These are phyloP conservation scores for Cynopterus brachyotis DNA, from an alignment of 2,113 vertebrate genomes.

Conservation along the genomic window DNA sequence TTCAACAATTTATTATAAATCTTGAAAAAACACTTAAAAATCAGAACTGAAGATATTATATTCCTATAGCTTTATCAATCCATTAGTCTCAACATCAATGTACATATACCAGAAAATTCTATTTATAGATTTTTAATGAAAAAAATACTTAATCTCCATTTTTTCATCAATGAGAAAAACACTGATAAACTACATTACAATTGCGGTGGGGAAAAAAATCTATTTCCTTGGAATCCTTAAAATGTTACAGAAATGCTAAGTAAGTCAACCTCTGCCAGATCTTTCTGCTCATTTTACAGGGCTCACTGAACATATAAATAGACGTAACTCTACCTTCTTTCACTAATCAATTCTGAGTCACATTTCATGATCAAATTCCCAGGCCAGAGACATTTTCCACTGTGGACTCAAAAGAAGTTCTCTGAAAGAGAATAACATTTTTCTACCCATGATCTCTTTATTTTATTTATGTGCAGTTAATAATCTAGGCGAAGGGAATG, in stretches of 20 bases:
- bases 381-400: not conserved
- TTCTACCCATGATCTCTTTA: not conserved
- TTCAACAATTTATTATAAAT: constrained; percentile 22
- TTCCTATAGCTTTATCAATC: not conserved
- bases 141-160: not conserved
- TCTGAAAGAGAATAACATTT: not conserved
- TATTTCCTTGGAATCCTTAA: not conserved
- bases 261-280: not conserved
- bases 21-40: constrained; percentile 9
- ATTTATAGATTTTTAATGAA: not conserved
- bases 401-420: not conserved
- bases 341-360: not conserved
- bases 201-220: not conserved
- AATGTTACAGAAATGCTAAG: not conserved
- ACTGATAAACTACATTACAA: not conserved
- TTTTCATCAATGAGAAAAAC: not conserved
- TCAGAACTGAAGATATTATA: not conserved
- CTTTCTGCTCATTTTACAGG: not conserved
- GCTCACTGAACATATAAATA: not conserved
- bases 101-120: not conserved
- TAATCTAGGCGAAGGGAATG: not conserved
- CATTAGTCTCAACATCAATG: not conserved
- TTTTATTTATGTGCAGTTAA: not conserved
- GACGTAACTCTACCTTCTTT: not conserved
- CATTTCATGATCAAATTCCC: not conserved